These are phyloP conservation scores for Microtus richardsoni DNA, from an alignment of 2,113 vertebrate genomes.

Conservation along the genomic window DNA sequence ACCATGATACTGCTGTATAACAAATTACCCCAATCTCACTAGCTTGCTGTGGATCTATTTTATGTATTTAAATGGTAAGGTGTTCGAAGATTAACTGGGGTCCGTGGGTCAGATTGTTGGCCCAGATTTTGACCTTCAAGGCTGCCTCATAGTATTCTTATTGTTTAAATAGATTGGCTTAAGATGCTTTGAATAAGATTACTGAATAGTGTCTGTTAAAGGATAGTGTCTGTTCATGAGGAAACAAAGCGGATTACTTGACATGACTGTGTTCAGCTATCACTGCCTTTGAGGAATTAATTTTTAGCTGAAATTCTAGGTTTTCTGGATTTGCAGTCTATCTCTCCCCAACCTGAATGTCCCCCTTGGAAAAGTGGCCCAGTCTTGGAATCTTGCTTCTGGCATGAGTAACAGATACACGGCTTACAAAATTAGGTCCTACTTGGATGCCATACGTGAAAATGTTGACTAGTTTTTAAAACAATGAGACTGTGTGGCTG, in stretches of 20 bases:
- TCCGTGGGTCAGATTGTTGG: neutral
- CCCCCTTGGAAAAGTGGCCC: neutral
- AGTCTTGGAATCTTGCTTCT: neutral
- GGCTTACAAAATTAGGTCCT: neutral
- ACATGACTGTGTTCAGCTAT: neutral
- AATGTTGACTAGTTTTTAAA: neutral
- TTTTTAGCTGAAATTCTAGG: neutral
- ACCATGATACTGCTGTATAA: neutral
- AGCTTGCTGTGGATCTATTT: neutral
- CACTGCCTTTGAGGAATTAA: neutral
- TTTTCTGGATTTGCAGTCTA: conserved; percentile 8
- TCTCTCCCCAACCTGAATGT: neutral
- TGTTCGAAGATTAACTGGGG: rapidly evolving
- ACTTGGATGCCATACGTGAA: neutral
- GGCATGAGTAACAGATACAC: neutral
- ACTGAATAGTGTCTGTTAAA: neutral
- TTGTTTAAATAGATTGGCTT: neutral
- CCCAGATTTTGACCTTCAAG: neutral
- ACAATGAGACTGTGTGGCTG: neutral
- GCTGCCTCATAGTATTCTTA: neutral
- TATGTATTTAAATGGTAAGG: neutral
- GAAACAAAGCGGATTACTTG: neutral
- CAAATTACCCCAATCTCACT: neutral
- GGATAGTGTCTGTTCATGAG: neutral
- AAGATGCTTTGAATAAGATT: neutral